A percentile compares a stretch with the other conserved stretches of the same genome.
phyloP scores from a whole-genome alignment of 2,113 vertebrate genomes.

The Heterochromis multidens region DNA sequence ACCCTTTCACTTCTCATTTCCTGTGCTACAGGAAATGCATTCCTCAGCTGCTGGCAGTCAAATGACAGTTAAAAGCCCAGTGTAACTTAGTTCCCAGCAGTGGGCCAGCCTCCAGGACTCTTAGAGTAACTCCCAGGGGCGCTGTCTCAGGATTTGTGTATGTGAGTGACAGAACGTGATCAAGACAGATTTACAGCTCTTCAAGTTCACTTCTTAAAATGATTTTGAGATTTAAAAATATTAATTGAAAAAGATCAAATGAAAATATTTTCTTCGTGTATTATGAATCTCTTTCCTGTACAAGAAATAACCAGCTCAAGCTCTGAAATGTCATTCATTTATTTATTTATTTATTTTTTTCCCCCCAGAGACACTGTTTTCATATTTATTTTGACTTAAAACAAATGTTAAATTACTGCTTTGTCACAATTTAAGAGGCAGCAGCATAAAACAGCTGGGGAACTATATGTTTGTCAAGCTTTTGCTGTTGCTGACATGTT shows the following conservation, averaged over 20 bases:
- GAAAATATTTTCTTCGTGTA: not conserved
- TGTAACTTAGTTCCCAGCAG: slow-evolving; percentile 39
- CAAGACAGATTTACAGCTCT: not conserved
- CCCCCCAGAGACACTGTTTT: not conserved
- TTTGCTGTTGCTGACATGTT: not conserved
- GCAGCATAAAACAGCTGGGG: not conserved
- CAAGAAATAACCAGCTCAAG: not conserved
- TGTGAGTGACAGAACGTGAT: not conserved
- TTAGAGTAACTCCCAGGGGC: not conserved
- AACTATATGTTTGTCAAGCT: not conserved
- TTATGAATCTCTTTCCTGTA: not conserved
- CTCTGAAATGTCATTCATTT: too few relatives aligned
- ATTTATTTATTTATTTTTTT: too few relatives aligned
- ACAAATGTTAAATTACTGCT: not conserved
- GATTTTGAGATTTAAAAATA: not conserved
- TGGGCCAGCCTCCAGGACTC: slow-evolving; percentile 25
- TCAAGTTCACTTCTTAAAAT: not conserved
- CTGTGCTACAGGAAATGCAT: slow-evolving; percentile 63
- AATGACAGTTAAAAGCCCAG: slow-evolving; percentile 4
- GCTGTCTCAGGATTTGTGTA: not conserved
- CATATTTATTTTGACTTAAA: not conserved
- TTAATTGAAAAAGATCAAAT: not conserved
- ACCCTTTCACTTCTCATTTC: slow-evolving; percentile 53
- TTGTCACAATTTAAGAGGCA: not conserved
- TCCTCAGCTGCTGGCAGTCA: slow-evolving; percentile 34